These are phyloP conservation scores for Calliopsis andreniformis DNA, from an alignment of 1,140 invertebrate species.

Conservation along the genomic window DNA sequence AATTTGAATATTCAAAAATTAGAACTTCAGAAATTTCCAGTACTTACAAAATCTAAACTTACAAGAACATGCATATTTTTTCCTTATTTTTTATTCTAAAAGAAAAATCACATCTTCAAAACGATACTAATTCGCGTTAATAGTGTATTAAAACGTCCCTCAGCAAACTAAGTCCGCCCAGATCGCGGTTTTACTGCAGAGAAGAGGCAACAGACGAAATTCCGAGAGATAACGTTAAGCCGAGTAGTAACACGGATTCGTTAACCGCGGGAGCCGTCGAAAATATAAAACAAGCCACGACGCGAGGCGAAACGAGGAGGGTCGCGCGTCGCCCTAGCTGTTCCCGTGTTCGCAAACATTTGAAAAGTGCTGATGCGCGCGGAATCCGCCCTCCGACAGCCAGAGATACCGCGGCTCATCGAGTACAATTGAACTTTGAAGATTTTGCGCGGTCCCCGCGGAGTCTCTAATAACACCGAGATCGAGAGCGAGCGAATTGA, in stretches of 20 bases:
- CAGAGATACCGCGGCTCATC: constrained; percentile 35
- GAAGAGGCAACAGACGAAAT: no score
- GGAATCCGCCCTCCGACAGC: constrained; percentile 14
- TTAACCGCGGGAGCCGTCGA: not conserved
- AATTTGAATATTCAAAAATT: no score
- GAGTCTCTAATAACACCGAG: constrained; percentile 32
- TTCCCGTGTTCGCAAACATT: constrained; percentile 18
- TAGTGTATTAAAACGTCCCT: no score
- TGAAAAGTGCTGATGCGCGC: constrained; percentile 38
- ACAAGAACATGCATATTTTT: no score
- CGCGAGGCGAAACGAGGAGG: constrained; percentile 11
- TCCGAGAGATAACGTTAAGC: not conserved
- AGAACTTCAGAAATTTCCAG: no score
- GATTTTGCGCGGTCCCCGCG: constrained; percentile 1
- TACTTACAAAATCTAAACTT: no score
- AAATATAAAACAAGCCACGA: not conserved
- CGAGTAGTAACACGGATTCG: not conserved
- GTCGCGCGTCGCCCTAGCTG: not conserved
- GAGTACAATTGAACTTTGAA: constrained; percentile 40
- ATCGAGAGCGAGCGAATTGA: constrained; percentile 1
- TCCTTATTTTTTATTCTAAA: no score
- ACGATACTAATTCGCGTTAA: no score
- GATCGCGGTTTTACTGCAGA: no score
- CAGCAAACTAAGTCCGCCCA: no score
- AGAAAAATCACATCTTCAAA: no score